These are phyloP conservation scores for Lutjanus argentimaculatus DNA, from an alignment of 2,797 vertebrate genomes.

Conservation along the genomic window DNA sequence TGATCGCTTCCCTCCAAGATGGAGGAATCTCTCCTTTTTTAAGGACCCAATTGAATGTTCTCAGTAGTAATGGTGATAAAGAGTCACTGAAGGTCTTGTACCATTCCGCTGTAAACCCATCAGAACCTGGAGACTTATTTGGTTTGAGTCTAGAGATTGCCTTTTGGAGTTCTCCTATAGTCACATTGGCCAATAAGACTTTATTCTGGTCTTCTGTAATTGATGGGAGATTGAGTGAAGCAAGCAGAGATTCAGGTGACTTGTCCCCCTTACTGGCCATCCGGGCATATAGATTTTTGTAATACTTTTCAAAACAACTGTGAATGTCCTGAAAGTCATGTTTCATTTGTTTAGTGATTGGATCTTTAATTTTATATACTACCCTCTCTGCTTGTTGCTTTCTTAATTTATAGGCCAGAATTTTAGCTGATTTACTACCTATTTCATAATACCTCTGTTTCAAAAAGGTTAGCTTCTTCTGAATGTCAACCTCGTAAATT, in stretches of 20 bases:
- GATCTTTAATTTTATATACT: too few species aligned
- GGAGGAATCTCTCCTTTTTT: not conserved
- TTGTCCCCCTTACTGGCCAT: not conserved
- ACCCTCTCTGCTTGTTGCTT: too few species aligned
- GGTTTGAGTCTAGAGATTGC: not conserved
- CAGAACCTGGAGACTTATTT: not conserved
- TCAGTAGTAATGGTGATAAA: not conserved
- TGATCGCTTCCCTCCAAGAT: constrained; percentile 1
- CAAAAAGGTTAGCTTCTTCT: too few species aligned
- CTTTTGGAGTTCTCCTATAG: not conserved
- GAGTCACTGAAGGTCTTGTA: not conserved
- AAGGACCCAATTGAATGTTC: constrained; percentile 11
- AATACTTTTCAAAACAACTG: constrained; percentile 9
- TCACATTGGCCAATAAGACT: not conserved
- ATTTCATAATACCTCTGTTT: too few species aligned
- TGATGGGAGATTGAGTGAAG: not conserved
- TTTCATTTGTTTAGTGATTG: not conserved
- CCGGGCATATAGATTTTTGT: constrained; percentile 1
- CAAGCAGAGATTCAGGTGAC: not conserved
- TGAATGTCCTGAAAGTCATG: not conserved
- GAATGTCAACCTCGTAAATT: too few species aligned
- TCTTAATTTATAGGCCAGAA: too few species aligned
- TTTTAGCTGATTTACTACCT: too few species aligned
- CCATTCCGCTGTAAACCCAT: not conserved
- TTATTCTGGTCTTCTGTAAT: not conserved